Evolutionary conservation across 1,140 invertebrate species (phyloP).

Genomic region (Ridgeia piscesae): DNA sequence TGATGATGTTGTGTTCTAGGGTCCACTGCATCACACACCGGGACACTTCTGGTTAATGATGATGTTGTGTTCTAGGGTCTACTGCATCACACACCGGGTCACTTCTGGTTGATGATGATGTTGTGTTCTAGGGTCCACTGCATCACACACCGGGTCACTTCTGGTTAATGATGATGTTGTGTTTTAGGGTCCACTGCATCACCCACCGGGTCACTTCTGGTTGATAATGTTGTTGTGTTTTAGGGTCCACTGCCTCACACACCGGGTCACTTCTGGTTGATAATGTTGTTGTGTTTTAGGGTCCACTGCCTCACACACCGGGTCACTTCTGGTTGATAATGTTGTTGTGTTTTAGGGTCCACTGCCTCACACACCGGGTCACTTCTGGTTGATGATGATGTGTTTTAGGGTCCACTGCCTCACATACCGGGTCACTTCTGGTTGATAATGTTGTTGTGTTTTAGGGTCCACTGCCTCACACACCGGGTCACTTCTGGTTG

Average conservation of each 20-base stretch:
- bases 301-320: constrained; percentile 81
- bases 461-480: constrained; percentile 85
- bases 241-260: constrained; percentile 88
- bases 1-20: constrained; percentile 78
- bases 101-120: constrained; percentile 94
- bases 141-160: constrained; percentile 85
- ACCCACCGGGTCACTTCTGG: constrained; percentile 93
- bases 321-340: constrained; percentile 97
- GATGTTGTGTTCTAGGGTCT: constrained; percentile 76
- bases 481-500: constrained; percentile 91
- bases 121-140: constrained; percentile 81
- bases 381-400: constrained; percentile 94
- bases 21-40: constrained; percentile 81
- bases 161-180: constrained; percentile 82
- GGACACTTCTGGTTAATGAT: constrained; percentile 97
- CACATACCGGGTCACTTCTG: constrained; percentile 91
- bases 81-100: constrained; percentile 77
- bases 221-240: constrained; percentile 79
- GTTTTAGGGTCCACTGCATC: constrained; percentile 84
- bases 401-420: constrained; percentile 83
- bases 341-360: constrained; percentile 80
- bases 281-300: constrained; percentile 82
- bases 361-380: constrained; percentile 77
- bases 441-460: constrained; percentile 83
- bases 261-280: constrained; percentile 92